These are phyloP conservation scores for Gracilinanus agilis DNA, from an alignment of 2,113 vertebrate genomes.

Conservation along the genomic window DNA sequence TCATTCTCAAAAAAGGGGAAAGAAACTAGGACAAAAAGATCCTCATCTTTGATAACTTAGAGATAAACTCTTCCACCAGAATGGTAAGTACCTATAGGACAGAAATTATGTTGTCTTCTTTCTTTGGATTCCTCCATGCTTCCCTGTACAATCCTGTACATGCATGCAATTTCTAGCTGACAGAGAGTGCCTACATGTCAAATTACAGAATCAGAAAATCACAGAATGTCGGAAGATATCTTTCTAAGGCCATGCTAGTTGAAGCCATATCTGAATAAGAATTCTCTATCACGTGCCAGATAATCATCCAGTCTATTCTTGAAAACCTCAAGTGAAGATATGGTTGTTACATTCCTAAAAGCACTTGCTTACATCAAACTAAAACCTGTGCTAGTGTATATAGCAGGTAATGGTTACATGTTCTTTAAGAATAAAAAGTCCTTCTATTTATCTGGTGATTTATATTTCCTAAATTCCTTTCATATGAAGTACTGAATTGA, in stretches of 20 bases:
- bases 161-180: neutral
- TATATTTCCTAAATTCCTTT: neutral
- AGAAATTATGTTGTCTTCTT: neutral
- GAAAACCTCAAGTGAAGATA: neutral
- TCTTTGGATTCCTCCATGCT: neutral
- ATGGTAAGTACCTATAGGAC: neutral
- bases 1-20: neutral
- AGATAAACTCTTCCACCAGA: neutral
- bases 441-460: neutral
- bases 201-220: neutral
- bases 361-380: neutral
- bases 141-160: neutral
- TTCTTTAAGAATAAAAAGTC: neutral
- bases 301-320: neutral
- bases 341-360: neutral
- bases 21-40: neutral
- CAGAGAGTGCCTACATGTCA: neutral
- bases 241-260: neutral
- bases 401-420: neutral
- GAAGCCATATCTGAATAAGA: neutral
- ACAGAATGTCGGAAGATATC: neutral
- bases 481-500: neutral
- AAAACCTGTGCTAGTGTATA: too few species aligned
- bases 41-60: neutral
- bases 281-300: neutral